Evolutionary conservation across 2,797 vertebrate species (phyloP).

Genomic region (Pygocentrus nattereri): DNA sequence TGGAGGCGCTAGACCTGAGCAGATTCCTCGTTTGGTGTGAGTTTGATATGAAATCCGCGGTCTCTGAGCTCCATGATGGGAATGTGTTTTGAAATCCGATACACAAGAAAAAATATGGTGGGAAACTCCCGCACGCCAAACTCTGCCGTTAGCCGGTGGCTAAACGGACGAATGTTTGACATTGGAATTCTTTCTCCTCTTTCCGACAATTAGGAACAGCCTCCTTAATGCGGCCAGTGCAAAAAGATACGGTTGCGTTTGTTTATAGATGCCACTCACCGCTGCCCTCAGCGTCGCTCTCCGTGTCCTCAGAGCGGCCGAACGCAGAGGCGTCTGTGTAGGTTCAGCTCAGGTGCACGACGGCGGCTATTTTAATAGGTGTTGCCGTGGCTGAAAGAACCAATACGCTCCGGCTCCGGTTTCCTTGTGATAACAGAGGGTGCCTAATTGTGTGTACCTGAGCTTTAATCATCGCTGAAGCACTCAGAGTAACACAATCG

Average conservation of each 20-base stretch:
- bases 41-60: too few relatives aligned
- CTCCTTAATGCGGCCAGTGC: neutral
- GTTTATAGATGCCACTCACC: constrained; percentile 66
- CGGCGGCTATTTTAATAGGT: constrained; percentile 70
- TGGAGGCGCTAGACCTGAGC: too few relatives aligned
- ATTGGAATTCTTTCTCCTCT: neutral
- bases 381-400: constrained; percentile 65
- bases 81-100: constrained; percentile 19
- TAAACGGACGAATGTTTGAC: constrained; percentile 21
- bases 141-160: neutral
- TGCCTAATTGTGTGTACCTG: constrained; percentile 74
- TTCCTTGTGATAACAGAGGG: constrained; percentile 74
- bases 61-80: neutral
- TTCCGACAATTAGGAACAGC: constrained; percentile 23
- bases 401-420: constrained; percentile 65
- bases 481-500: constrained; percentile 69
- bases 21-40: neutral
- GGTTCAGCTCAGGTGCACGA: constrained; percentile 53
- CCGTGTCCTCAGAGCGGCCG: constrained; percentile 53
- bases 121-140: neutral
- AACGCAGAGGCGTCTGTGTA: constrained; percentile 59
- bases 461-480: constrained; percentile 75
- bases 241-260: constrained; percentile 59
- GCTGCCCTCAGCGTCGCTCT: constrained; percentile 60
- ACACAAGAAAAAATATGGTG: constrained; percentile 6